Percentiles rank a stretch among this genome's conserved stretches.
Conservation (phyloP, 2,888 invertebrate species). For the Cephus pygmeus region DNA sequence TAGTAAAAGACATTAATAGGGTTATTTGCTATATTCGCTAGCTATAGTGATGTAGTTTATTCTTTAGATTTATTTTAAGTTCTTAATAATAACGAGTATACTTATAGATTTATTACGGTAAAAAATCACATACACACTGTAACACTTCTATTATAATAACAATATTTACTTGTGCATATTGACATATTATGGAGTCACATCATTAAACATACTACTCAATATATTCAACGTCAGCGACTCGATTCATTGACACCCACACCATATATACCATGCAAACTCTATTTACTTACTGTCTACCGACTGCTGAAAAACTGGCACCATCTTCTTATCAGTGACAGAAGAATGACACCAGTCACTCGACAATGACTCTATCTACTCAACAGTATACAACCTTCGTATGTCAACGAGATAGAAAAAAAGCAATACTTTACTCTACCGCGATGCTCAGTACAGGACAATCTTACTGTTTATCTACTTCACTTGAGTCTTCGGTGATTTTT, state of each 20-base stretch:
- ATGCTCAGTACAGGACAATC: neutral
- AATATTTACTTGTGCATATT: constrained; percentile 65
- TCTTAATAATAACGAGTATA: constrained; percentile 46
- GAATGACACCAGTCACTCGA: neutral
- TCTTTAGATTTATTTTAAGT: constrained; percentile 61
- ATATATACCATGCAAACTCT: constrained; percentile 66
- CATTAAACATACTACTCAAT: constrained; percentile 64
- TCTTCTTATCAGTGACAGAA: neutral
- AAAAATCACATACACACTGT: constrained; percentile 63
- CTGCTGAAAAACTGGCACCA: constrained; percentile 42
- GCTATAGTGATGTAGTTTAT: constrained; percentile 55
- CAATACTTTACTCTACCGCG: neutral
- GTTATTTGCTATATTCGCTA: constrained; percentile 47
- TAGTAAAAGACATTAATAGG: constrained; percentile 52
- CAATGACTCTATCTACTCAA: neutral
- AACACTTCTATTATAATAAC: constrained; percentile 64
- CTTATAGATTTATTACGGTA: constrained; percentile 49
- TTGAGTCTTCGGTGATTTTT: neutral
- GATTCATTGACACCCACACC: constrained; percentile 65
- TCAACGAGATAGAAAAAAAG: neutral
- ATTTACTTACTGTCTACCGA: neutral
- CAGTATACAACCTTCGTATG: neutral
- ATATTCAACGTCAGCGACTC: constrained; percentile 60
- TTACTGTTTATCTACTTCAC: neutral
- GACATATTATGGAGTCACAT: constrained; percentile 65